Percentiles rank a stretch among this genome's conserved stretches.
Evolutionary conservation across 2,888 invertebrate genomes (phyloP).

Genomic region (Brenthis ino): DNA sequence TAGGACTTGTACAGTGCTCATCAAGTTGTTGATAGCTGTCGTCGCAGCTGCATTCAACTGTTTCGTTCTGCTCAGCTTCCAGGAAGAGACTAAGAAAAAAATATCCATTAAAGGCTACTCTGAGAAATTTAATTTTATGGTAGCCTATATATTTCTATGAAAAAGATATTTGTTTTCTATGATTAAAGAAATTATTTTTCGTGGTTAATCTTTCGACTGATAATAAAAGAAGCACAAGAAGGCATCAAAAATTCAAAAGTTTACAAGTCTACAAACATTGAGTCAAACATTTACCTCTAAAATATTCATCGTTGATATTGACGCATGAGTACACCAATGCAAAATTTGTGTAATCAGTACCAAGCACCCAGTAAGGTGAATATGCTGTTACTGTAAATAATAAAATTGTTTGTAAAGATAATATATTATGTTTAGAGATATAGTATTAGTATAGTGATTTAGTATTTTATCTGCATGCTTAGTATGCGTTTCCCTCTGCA

Average conservation of each 20-base stretch:
- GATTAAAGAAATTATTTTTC: no score
- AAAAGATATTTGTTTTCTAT: no score
- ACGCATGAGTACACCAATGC: constrained; percentile 85
- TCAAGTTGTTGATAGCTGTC: constrained; percentile 46
- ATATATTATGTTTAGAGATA: no score
- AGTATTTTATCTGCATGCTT: no score
- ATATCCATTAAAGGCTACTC: not conserved
- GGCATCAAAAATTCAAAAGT: no score
- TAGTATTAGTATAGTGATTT: no score
- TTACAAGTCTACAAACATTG: no score
- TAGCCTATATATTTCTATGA: no score
- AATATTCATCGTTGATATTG: constrained; percentile 54
- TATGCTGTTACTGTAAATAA: constrained; percentile 47
- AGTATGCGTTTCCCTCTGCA: no score
- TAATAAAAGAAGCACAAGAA: no score
- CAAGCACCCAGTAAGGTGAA: constrained; percentile 82
- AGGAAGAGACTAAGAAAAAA: constrained; percentile 26
- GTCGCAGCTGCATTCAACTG: constrained; percentile 43
- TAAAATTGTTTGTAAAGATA: not conserved
- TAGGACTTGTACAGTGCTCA: constrained; percentile 50
- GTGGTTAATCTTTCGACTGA: no score
- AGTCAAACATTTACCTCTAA: constrained; percentile 51
- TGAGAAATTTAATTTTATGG: no score
- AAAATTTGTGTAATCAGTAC: constrained; percentile 84
- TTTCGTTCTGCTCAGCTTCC: constrained; percentile 56